These are phyloP conservation scores for cat (Felis catus) DNA, from an alignment of 2,113 vertebrate genomes.

Conservation along the genomic window F.catus_Fca126_mat1.0 CM031420.1:37587501-37588000, in stretches of 20 bases:
- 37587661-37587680: background rate
- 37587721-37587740: background rate
- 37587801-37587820: background rate
- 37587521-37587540: background rate
- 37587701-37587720: background rate
- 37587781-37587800: background rate
- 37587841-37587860: background rate
- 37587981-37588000: background rate
- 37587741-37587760: background rate
- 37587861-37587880: background rate
- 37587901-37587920: background rate
- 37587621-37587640: background rate
- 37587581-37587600: background rate
- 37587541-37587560: background rate
- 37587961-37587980: background rate
- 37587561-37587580: background rate
- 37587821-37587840: background rate
- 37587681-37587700: background rate
- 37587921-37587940: background rate
- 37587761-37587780: background rate
- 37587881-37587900: background rate
- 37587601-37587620: background rate
- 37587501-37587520: background rate
- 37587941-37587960: background rate
- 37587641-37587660: background rate